A percentile compares a stretch with the other conserved stretches of the same genome.
Conservation (phyloP, 2,113 vertebrate genomes). For the Leuciscus idus region DNA sequence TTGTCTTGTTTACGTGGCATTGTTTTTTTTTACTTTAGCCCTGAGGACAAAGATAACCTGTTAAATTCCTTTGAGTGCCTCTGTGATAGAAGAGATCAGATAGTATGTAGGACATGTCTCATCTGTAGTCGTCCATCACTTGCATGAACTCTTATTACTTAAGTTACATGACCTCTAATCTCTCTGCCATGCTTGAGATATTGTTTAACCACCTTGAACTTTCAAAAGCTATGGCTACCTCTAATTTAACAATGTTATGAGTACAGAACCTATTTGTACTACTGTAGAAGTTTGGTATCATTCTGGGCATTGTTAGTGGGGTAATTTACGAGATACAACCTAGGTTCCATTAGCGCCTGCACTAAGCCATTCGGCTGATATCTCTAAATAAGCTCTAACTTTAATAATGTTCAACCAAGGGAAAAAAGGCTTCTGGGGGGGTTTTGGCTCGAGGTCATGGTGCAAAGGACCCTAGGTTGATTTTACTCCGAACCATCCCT, state of each 20-base stretch:
- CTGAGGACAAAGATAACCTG: slow-evolving; percentile 51
- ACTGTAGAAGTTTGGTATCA: too few relatives aligned
- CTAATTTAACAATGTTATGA: not conserved
- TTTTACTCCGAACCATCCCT: too few relatives aligned
- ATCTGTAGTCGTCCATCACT: slow-evolving; percentile 31
- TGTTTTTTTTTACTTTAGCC: slow-evolving; percentile 50
- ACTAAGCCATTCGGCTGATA: too few relatives aligned
- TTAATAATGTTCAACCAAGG: too few relatives aligned
- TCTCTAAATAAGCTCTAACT: too few relatives aligned
- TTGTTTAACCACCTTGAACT: slow-evolving; percentile 2
- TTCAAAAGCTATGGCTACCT: not conserved
- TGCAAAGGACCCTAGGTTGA: too few relatives aligned
- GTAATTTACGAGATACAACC: too few relatives aligned
- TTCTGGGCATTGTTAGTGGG: too few relatives aligned
- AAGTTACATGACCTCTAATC: not conserved
- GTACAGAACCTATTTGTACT: too few relatives aligned
- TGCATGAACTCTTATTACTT: not conserved
- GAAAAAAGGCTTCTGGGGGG: too few relatives aligned
- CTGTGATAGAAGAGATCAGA: not conserved
- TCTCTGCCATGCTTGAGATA: not conserved
- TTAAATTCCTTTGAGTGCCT: slow-evolving; percentile 19
- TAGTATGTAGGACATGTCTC: not conserved
- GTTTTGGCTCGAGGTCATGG: too few relatives aligned
- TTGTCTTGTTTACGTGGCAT: slow-evolving; percentile 45
- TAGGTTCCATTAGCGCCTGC: too few relatives aligned